Conservation (phyloP, 2,113 vertebrate species). For the Myotis lucifugus region DNA sequence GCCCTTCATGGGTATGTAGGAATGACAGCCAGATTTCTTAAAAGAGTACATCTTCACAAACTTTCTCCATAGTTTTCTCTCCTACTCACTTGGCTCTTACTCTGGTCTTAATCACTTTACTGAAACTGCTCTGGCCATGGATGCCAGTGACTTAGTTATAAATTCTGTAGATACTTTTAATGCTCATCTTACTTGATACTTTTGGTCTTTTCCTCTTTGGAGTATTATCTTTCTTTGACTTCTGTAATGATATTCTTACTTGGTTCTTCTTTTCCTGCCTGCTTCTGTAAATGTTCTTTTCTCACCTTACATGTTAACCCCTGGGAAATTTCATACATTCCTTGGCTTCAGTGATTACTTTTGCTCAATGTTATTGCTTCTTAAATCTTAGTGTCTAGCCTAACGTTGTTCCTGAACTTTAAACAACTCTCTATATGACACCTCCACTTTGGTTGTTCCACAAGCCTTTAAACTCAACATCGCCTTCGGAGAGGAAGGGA, state of each 20-base stretch:
- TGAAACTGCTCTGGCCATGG: neutral
- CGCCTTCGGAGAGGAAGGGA: neutral
- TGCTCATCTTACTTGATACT: neutral
- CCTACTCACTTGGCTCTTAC: neutral
- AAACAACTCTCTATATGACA: neutral
- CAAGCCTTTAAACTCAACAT: neutral
- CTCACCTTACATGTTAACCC: neutral
- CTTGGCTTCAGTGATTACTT: neutral
- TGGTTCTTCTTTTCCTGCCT: neutral
- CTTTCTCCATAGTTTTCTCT: neutral
- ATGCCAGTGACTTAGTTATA: neutral
- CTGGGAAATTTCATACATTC: neutral
- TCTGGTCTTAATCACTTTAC: neutral
- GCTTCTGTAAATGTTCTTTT: conserved; percentile 39
- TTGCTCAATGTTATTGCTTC: neutral
- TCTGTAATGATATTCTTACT: conserved; percentile 15
- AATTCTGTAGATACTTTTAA: neutral
- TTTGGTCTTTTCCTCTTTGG: conserved; percentile 30
- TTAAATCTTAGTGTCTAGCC: neutral
- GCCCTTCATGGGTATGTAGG: neutral
- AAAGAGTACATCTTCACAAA: neutral
- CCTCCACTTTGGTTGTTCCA: neutral
- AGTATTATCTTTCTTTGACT: conserved; percentile 30
- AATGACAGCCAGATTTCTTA: neutral
- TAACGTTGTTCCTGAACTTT: conserved; percentile 25